Base-by-base conservation (phyloP, 2,888 invertebrate species). In the Yponomeuta malinellus region DNA sequence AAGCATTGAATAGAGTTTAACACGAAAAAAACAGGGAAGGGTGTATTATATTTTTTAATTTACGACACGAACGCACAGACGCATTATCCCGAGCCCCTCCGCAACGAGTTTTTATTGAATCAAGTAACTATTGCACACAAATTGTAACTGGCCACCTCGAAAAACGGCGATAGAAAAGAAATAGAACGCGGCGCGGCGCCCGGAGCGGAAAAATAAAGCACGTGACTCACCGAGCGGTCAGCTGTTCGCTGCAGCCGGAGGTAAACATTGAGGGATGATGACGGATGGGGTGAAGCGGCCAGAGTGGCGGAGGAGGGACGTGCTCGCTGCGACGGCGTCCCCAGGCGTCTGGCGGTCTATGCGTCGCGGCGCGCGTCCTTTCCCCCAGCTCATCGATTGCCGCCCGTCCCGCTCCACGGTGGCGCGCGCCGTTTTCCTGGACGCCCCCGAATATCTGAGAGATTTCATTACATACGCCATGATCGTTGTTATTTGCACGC, bases 281-380 rank as follows among this genome's bases (percentile, higher is more conserved):
- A 75, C 74, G 76, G 78, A 75, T 81, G 83, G 86, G 81, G 82
- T 81, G 77, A 83, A 79, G 83, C 84, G 84, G 77, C 82, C 79
- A 79, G 77, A 79, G 81, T 72, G 72, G 52, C 52, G 70, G 69
- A 65, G 65, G 81, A 82, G 84, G 82, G 81, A 82, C 88, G 87
- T 88, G 85, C 81, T 84, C 75, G 80, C 86, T 78, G 93, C 78
- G 88, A 88, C 80, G 92, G 84, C 90, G 83, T 92, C 93, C 81
- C 89, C 88, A 87, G 92, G 90, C 93, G 93, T 93, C 93, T 93
- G 93, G 88, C 88, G 91, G 93, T 93, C 93, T 91, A 86, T 79
- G 83, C 93, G 87, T 91, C 91, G 94, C 87, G 93, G 89, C 92
- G 89, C 88, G 85, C 88, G 85, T 83, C 86, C 88, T 74, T 63